These are phyloP conservation scores for Nymphalis io DNA, from an alignment of 1,140 invertebrate genomes.

Conservation along the genomic window DNA sequence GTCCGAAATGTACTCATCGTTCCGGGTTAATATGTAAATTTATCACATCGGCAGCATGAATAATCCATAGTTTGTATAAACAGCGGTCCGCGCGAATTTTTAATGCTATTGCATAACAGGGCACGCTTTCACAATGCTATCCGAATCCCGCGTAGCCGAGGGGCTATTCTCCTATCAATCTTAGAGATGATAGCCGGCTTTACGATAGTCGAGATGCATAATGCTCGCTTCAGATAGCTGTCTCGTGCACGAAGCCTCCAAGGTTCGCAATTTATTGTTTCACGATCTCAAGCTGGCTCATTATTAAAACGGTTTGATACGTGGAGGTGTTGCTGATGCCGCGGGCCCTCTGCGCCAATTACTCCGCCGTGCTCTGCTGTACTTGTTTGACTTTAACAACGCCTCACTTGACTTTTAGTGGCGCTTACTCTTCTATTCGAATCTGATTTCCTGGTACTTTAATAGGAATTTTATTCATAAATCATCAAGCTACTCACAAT, in stretches of 20 bases:
- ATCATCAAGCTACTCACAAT: constrained; percentile 4
- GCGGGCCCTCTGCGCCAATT: constrained; percentile 68
- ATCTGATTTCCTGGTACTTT: constrained; percentile 45
- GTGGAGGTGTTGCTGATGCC: constrained; percentile 76
- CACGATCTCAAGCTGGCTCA: constrained; percentile 76
- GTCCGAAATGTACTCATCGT: constrained; percentile 7
- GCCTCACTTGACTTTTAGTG: constrained; percentile 59
- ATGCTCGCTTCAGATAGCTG: constrained; percentile 76
- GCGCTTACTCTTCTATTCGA: constrained; percentile 48
- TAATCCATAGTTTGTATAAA: constrained; percentile 24
- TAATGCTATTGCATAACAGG: constrained; percentile 49
- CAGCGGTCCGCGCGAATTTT: constrained; percentile 19
- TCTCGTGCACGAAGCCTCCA: constrained; percentile 77
- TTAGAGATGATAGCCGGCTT: constrained; percentile 72
- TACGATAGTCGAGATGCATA: constrained; percentile 70
- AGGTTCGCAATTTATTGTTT: constrained; percentile 80
- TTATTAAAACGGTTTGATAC: constrained; percentile 80
- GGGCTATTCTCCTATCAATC: constrained; percentile 79
- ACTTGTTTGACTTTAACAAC: constrained; percentile 70
- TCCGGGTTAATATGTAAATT: constrained; percentile 17
- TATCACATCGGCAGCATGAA: constrained; percentile 18
- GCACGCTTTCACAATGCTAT: constrained; percentile 60
- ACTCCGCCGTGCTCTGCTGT: constrained; percentile 54
- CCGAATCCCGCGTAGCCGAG: constrained; percentile 66
- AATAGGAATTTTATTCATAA: constrained; percentile 9